These are phyloP conservation scores for Enhydra lutris DNA, from an alignment of 2,113 vertebrate species.

Conservation along the genomic window DNA sequence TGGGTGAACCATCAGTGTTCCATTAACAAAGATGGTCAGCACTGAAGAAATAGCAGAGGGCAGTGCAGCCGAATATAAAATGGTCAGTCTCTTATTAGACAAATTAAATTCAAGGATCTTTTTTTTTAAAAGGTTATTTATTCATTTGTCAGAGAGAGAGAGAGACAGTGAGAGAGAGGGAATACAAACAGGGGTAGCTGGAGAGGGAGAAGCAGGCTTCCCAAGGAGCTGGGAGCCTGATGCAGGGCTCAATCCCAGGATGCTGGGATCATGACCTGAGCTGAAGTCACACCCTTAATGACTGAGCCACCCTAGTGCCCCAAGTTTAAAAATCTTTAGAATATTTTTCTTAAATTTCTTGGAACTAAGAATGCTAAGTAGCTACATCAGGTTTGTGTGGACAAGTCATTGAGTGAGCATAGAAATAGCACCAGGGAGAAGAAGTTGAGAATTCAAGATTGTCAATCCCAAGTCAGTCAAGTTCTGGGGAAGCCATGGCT, in stretches of 20 bases:
- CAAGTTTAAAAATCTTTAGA: neutral
- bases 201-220: too few relatives aligned
- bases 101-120: neutral
- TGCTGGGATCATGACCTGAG: too few relatives aligned
- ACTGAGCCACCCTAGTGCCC: too few relatives aligned
- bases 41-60: neutral
- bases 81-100: neutral
- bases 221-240: too few relatives aligned
- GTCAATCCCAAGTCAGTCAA: neutral
- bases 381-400: neutral
- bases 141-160: too few relatives aligned
- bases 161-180: too few relatives aligned
- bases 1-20: neutral
- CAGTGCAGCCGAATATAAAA: neutral
- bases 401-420: neutral
- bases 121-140: too few relatives aligned
- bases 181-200: too few relatives aligned
- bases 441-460: neutral
- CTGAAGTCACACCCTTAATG: too few relatives aligned
- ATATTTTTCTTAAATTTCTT: neutral
- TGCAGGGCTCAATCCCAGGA: too few relatives aligned
- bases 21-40: neutral
- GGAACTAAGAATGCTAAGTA: neutral
- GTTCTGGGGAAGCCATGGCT: rapidly evolving
- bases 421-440: neutral